Base-by-base conservation (phyloP, 2,888 invertebrate species). In the Hylaea fasciaria region DNA sequence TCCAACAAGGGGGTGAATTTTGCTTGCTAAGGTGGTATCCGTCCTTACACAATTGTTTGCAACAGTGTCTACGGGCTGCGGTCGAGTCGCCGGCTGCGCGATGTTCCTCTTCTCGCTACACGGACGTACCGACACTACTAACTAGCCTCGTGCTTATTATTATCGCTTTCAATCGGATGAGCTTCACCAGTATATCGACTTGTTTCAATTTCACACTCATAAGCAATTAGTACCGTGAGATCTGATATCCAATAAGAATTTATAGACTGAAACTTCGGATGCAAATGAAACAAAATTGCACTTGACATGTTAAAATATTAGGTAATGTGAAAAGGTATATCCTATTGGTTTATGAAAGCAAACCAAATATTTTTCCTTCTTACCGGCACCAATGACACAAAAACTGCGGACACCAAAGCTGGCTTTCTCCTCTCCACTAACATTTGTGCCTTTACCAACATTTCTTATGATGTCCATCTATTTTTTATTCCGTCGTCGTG, bases 41-140 rank as follows among this genome's bases (percentile, higher is more conserved):
- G 87, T 89, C 92, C 92, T 92, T 89, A 92, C 93, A 92, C 92
- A 92, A 91, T 92, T 93, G 93, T 93, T 93, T 93, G 93, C 93
- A 93, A 85, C 82, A 76, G 65, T 81, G 74, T 77, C 77, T 79
- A 77, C 61, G 70, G 71, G 71, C 71, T 63, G 67, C 65, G 74
- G 71, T 63, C 75, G 73, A 70, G 72, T 71, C 71, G 73, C 70
- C 73, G 67, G 74, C 71, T 63, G 61, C 56, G 48, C 47, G 51
- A 49, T 45, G 56, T 50, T 53, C 47, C 56, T 59, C 55, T 53
- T 29, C 44, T 44, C 51, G 49, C 32, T 40, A 51, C 54, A 29
- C 56, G 49, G 49, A 53, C 53, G 70, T 72, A 75, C 70, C 73
- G 71, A 73, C 56, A 43, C 62, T 49, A 53, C 48, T 12, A 12